Percentiles rank a stretch among this genome's conserved stretches.
Conservation (phyloP, 2,113 vertebrate genomes). For the Chiloscyllium plagiosum region DNA sequence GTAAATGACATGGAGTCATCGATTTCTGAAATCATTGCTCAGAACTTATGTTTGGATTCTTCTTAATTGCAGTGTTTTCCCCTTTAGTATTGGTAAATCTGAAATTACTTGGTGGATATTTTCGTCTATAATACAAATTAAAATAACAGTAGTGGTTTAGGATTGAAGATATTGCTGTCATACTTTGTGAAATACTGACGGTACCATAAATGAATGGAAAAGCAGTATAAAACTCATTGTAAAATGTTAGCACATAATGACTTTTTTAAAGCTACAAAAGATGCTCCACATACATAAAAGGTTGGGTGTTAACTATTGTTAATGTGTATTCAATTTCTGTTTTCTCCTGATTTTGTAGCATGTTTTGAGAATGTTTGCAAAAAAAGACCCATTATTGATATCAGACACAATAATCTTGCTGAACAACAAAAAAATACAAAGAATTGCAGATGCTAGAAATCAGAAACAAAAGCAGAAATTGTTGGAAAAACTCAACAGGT, state of each 20-base stretch:
- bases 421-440: too few species aligned
- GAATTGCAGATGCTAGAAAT: too few species aligned
- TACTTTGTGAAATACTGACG: not conserved
- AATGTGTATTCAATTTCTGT: not conserved
- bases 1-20: not conserved
- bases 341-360: not conserved
- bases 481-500: too few species aligned
- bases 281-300: not conserved
- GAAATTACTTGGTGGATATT: not conserved
- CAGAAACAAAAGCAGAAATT: too few species aligned
- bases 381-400: not conserved
- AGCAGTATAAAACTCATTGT: not conserved
- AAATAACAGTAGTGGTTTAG: not conserved
- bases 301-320: not conserved
- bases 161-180: not conserved
- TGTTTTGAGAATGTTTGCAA: not conserved
- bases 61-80: not conserved
- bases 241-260: not conserved
- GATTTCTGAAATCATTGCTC: not conserved
- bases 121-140: not conserved
- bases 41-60: not conserved
- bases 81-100: not conserved
- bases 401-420: not conserved
- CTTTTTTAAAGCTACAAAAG: not conserved
- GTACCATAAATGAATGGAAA: not conserved